Conservation (phyloP, 2,888 invertebrate species). For the Griposia aprilina region DNA sequence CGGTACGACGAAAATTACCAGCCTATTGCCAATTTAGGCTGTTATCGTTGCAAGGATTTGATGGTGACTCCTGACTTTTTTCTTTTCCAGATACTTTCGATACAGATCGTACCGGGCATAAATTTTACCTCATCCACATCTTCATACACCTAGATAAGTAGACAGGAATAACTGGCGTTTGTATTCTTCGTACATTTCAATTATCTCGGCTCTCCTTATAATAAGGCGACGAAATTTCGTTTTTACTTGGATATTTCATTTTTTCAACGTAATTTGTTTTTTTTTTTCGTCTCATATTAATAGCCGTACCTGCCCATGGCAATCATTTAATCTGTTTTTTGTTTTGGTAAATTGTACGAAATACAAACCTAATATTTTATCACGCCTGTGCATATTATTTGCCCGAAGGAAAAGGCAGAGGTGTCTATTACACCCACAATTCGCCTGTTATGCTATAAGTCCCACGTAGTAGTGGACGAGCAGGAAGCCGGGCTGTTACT, state of each 20-base stretch:
- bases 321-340: neutral
- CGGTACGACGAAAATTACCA: neutral
- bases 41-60: neutral
- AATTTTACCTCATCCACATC: constrained; percentile 57
- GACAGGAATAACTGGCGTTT: constrained; percentile 60
- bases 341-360: neutral
- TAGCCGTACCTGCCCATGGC: constrained; percentile 10
- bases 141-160: constrained; percentile 21
- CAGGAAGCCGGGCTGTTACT: neutral
- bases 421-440: neutral
- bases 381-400: too few species aligned
- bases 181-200: constrained; percentile 74
- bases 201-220: constrained; percentile 63
- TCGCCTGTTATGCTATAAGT: too few species aligned
- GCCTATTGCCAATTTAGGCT: neutral
- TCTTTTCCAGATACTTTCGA: neutral
- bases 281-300: constrained; percentile 38
- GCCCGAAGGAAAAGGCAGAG: neutral
- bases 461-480: too few species aligned
- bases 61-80: neutral
- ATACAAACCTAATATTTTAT: neutral
- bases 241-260: constrained; percentile 52
- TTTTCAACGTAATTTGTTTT: constrained; percentile 60
- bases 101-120: too few species aligned
- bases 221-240: constrained; percentile 58